These are phyloP conservation scores for Centropristis striata DNA, from an alignment of 2,113 vertebrate species.

Conservation along the genomic window DNA sequence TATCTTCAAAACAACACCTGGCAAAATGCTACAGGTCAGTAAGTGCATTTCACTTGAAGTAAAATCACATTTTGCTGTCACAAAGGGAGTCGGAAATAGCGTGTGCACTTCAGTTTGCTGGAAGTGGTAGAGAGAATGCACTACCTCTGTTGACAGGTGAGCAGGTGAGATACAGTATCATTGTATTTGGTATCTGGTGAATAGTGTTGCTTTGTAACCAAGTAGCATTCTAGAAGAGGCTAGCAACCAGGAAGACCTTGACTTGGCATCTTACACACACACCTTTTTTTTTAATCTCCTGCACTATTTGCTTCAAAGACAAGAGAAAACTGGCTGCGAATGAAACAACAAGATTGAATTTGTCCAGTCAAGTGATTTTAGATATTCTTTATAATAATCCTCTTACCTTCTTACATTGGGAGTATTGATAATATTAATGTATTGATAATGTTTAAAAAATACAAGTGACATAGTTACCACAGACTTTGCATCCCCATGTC, in stretches of 20 bases:
- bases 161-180: neutral
- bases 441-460: neutral
- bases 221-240: neutral
- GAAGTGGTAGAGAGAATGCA: conserved; percentile 6
- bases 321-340: conserved; percentile 19
- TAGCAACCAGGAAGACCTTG: conserved; percentile 19
- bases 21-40: neutral
- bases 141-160: conserved; percentile 25
- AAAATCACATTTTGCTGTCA: conserved; percentile 9
- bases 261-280: neutral
- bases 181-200: neutral
- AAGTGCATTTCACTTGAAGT: neutral
- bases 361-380: neutral
- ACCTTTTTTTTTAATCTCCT: neutral
- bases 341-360: conserved; percentile 20
- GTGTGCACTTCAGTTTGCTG: conserved; percentile 7
- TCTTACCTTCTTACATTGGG: neutral
- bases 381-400: neutral
- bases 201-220: conserved; percentile 8
- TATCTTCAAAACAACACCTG: conserved; percentile 27
- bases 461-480: neutral
- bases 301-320: neutral
- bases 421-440: neutral
- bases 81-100: conserved; percentile 3
- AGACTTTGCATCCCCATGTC: no score